phyloP scores from a whole-genome alignment of 2,888 invertebrate species.

The Noctua pronuba region DNA sequence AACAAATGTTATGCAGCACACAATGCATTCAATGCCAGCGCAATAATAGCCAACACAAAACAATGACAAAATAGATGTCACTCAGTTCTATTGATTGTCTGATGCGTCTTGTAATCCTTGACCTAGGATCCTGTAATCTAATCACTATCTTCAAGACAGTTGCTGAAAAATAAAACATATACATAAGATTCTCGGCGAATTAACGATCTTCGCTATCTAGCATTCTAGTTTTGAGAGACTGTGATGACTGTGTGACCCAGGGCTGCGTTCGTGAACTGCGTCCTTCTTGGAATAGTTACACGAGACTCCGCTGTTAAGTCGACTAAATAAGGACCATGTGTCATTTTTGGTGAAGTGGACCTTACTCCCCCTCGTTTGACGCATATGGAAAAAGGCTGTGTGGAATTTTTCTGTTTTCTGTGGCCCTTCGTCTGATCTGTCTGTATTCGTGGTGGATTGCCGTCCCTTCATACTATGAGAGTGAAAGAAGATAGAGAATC shows the following conservation, averaged over 20 bases:
- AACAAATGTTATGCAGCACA: slow-evolving; percentile 3
- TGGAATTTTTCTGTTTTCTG: neutral
- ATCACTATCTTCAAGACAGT: neutral
- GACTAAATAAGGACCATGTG: neutral
- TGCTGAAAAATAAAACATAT: neutral
- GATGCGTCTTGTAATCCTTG: slow-evolving; percentile 9
- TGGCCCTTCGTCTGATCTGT: neutral
- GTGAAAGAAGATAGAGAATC: neutral
- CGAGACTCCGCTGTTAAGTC: neutral
- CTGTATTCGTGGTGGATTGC: neutral
- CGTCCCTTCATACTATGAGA: neutral
- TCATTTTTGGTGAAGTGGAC: neutral
- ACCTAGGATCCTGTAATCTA: slow-evolving; percentile 17
- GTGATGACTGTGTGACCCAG: neutral
- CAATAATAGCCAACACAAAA: slow-evolving; percentile 15
- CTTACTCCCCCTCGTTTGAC: neutral
- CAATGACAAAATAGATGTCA: slow-evolving; percentile 12
- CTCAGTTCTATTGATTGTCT: slow-evolving; percentile 21
- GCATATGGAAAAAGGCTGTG: neutral
- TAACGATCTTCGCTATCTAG: neutral
- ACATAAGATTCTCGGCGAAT: neutral
- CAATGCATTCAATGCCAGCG: slow-evolving; percentile 3
- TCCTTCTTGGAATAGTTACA: neutral
- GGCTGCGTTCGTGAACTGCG: neutral
- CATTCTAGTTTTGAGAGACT: neutral